Percentiles rank a stretch among this genome's conserved stretches.
These are phyloP conservation scores for Liodrosophila aerea DNA, from an alignment of 2,888 invertebrate species.

Conservation along the genomic window DNA sequence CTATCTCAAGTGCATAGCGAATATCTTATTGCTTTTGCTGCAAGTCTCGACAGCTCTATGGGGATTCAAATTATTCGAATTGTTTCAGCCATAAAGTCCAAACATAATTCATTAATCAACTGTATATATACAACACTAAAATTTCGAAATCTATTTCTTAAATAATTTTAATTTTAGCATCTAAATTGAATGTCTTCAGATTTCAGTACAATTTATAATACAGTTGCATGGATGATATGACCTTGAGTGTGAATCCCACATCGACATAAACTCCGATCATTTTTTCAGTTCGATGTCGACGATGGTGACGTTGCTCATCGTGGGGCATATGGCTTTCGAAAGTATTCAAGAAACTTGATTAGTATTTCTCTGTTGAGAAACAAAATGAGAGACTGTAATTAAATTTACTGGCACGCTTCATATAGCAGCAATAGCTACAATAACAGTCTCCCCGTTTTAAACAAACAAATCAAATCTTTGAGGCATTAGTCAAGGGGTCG, in stretches of 20 bases:
- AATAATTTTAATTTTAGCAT: no score
- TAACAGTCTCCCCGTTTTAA: conserved; percentile 35
- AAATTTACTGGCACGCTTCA: conserved; percentile 61
- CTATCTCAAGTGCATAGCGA: conserved; percentile 30
- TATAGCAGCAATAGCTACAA: conserved; percentile 35
- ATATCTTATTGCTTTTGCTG: conserved; percentile 4
- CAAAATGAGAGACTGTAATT: conserved; percentile 57
- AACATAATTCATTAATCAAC: no score
- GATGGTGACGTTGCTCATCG: conserved; percentile 18
- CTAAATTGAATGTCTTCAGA: no score
- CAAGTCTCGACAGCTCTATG: background rate
- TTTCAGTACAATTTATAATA: conserved; percentile 20
- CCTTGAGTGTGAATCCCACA: conserved; percentile 59
- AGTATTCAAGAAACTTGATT: conserved; percentile 34
- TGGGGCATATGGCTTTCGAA: conserved; percentile 55
- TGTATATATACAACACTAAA: no score
- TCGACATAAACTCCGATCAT: conserved; percentile 55
- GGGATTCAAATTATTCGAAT: no score
- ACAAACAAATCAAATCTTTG: conserved; percentile 54
- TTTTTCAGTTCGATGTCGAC: conserved; percentile 5
- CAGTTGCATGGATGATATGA: conserved; percentile 50
- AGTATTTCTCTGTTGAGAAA: conserved; percentile 35
- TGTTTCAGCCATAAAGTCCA: no score
- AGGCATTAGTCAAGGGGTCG: conserved; percentile 52
- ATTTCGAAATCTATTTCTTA: no score